Conservation (phyloP, 2,113 vertebrate species). For the Lasiurus cinereus region DNA sequence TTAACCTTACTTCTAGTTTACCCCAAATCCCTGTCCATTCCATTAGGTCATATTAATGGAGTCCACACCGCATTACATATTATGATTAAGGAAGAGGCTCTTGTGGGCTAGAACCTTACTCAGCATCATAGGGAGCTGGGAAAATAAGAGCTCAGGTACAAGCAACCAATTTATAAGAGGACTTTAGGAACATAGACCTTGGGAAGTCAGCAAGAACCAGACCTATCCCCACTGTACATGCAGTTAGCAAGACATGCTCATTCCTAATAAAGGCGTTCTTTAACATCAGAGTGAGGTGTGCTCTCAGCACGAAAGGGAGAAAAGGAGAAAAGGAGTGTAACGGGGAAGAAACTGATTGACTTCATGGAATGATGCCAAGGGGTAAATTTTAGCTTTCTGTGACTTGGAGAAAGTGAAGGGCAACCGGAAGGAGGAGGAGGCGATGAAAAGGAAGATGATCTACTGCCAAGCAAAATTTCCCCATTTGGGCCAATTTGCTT, state of each 20-base stretch:
- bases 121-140: neutral
- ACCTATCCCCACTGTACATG: neutral
- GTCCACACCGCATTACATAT: neutral
- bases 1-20: neutral
- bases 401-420: conserved; percentile 56
- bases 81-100: neutral
- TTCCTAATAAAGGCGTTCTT: neutral
- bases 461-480: conserved; percentile 56
- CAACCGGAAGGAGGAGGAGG: neutral
- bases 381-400: conserved; percentile 38
- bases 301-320: neutral
- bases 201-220: neutral
- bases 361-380: conserved; percentile 23
- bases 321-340: neutral
- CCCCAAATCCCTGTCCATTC: neutral
- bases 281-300: neutral
- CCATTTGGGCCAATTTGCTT: conserved; percentile 52
- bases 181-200: neutral
- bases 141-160: neutral
- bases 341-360: conserved; percentile 25
- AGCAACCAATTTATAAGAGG: neutral
- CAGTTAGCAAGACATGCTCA: neutral
- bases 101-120: neutral
- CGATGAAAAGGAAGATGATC: conserved; percentile 34
- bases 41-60: neutral